Percentiles rank a stretch among this genome's conserved stretches.
Conservation (phyloP, 2,113 vertebrate species). For the Spheniscus mendiculus region DNA sequence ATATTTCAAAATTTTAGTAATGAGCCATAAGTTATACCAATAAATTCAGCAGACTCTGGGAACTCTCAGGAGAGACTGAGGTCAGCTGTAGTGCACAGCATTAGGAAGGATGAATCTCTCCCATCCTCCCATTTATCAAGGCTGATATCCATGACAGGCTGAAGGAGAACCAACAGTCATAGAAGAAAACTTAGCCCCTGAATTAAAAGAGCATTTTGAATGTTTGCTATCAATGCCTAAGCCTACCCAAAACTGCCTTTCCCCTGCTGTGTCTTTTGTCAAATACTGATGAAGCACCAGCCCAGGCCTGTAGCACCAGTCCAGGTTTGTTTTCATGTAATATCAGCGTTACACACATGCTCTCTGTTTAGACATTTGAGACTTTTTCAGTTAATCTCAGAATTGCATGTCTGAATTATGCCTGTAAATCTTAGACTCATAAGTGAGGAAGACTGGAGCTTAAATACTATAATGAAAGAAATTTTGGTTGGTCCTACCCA, state of each 20-base stretch:
- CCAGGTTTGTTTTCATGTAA: not conserved
- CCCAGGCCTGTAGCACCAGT: not conserved
- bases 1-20: not conserved
- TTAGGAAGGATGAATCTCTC: conserved; percentile 46
- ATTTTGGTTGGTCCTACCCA: not conserved
- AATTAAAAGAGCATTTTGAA: not conserved
- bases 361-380: not conserved
- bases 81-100: conserved; percentile 21
- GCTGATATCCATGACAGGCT: not conserved
- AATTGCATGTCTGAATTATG: not conserved
- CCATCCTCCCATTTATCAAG: conserved; percentile 24
- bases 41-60: conserved; percentile 37
- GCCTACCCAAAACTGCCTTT: not conserved
- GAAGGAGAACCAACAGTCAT: not conserved
- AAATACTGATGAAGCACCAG: not conserved
- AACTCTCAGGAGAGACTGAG: conserved; percentile 42
- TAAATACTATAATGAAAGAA: not conserved
- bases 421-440: not conserved
- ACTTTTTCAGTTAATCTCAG: not conserved
- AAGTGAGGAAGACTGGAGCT: not conserved
- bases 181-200: not conserved
- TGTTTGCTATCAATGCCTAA: not conserved
- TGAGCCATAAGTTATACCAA: not conserved
- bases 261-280: not conserved
- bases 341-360: not conserved